Evolutionary conservation across 2,888 invertebrate species (phyloP), one percentile per base, ranked within the genome.

Genomic region (Reticulitermes lucifugus): DNA sequence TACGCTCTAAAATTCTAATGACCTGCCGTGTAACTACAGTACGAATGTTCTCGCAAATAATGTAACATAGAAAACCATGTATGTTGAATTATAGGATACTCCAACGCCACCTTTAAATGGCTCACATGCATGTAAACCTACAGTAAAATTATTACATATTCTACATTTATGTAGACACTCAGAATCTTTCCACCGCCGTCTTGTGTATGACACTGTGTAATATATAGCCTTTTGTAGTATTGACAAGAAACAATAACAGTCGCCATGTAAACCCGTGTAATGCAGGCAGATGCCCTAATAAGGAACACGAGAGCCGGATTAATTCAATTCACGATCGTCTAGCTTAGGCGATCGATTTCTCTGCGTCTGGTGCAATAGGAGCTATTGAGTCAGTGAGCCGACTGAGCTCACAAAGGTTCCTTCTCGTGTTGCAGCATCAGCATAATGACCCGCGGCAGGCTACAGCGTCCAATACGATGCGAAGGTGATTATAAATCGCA

Each of bases 281-380:
- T 41, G 41, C 18, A 41, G 73, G 73, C 73, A 73, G 73, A 10
- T 80, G 60, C 60, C 80, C 80, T 80, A 80, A 80, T 80, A 80
- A 59, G 80, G 80, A 80, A 80, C 80, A 80, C 9, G 10, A 73
- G 6, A 41, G 29, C 22, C 21, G 29, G 60, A 80, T 80, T 80
- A 80, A 80, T 80, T 80, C 80, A 55, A 22, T 80, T 80, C 80
- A 80, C 79, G 79, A 55, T 51, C 60, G 60, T 80, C 80, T 80
- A 59, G 80, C 29, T 80, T 41, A 73, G 21, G 14, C 10, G 35
- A 73, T 73, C 73, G 73, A 73, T 73, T 73, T 41, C 73, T 73
- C 21, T 73, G 18, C 41, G 73, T 73, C 29, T 73, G 35, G 73
- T 65, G 25, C n/a, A 41, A 41, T 22, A 41, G 41, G 1, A 55